phyloP scores from a whole-genome alignment of 2,113 vertebrate species.

The Pipra filicauda region DNA sequence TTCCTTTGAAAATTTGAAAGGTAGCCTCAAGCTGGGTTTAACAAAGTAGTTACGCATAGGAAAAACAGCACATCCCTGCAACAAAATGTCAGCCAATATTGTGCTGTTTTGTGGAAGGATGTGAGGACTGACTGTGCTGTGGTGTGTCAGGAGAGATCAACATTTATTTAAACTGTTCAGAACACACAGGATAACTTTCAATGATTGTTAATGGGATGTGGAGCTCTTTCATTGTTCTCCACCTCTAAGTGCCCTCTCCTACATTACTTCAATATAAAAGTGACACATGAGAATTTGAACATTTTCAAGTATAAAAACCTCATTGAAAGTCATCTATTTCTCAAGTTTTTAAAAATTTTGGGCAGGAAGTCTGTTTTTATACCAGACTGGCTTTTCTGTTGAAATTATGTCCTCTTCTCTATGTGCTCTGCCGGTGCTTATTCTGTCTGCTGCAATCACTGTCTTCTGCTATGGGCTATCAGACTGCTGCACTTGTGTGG shows the following conservation, averaged over 20 bases:
- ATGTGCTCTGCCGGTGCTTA: neutral
- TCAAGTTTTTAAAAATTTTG: neutral
- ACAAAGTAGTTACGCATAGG: neutral
- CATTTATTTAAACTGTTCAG: neutral
- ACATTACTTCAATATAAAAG: neutral
- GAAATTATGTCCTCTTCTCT: neutral
- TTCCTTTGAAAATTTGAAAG: neutral
- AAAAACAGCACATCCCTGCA: neutral
- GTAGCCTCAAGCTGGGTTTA: neutral
- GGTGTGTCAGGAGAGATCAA: neutral
- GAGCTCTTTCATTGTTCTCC: neutral
- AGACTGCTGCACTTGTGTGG: neutral
- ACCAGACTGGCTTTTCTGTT: neutral
- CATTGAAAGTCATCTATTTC: neutral
- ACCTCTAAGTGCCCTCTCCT: neutral
- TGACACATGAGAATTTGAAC: neutral
- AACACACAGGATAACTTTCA: neutral
- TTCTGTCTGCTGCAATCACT: neutral
- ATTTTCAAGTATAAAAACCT: neutral
- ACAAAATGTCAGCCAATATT: neutral
- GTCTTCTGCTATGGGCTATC: neutral
- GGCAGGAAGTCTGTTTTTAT: neutral
- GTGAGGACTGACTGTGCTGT: neutral
- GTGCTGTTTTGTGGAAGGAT: neutral
- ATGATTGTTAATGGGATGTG: neutral